Evolutionary conservation across 2,888 invertebrate species (phyloP), one percentile per base, ranked within the genome.

Genomic region (Dendrolimus houi): DNA sequence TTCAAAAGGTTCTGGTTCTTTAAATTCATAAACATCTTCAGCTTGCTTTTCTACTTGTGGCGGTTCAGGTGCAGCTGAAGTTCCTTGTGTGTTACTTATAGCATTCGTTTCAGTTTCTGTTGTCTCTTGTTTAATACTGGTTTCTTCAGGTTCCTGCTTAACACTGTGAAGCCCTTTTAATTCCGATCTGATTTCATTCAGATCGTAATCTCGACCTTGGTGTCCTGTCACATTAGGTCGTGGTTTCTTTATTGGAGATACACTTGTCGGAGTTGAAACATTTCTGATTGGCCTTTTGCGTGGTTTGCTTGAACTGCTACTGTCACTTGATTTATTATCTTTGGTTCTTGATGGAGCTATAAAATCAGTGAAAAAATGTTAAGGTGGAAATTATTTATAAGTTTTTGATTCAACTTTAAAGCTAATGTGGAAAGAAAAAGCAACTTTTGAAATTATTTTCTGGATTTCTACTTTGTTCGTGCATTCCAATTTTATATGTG

Each of bases 1-100:
- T 77, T 96, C 96, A 74, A 96, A 96, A 0, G 96, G 96, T 79
- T 97, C 96, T 0, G 96, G 96, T 79, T 97, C 96, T 79, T 96
- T 96, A 74, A 97, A 97, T 80, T 97, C 96, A 73, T 97, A 97
- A 60, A 96, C 94, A 75, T 97, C 96, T 68, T 91, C 91, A 0
- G 89, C 70, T 70, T 88, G 86, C 65, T 90, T 91, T 9, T 87
- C 86, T 7, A 77, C 70, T 52, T 77, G 79, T 13, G 73, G 62
- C 6, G 74, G 72, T 61, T 83, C 84, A 7, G 75, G 54, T 0
- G 75, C 64, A 1, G 77, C 65, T 1, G 67, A 68, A 6, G 72
- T 59, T 40, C 58, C 61, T 3, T 69, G 59, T 13, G 70, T 66
- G 0, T 71, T 59, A 47, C 71, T 60, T 9, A 70, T 59, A n/a